Percentiles rank a stretch among this genome's conserved stretches.
Conservation (phyloP, 2,888 invertebrate species). For the Furcula furcula region DNA sequence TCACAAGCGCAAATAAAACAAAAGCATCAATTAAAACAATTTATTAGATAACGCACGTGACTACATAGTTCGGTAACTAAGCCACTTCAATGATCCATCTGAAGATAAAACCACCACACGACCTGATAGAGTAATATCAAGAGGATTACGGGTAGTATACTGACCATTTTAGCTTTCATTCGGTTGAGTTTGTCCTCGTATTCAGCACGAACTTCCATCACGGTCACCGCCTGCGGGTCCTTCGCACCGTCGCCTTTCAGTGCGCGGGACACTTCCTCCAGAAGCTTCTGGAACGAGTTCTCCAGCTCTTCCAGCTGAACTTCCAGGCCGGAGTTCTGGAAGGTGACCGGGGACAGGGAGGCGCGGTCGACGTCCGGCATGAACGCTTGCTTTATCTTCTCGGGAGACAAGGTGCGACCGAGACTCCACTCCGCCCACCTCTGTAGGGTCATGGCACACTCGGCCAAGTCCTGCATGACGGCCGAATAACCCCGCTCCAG, state of each 20-base stretch:
- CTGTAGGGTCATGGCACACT: conserved; percentile 62
- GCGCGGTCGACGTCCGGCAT: conserved; percentile 48
- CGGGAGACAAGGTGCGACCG: conserved; percentile 52
- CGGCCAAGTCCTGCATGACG: conserved; percentile 64
- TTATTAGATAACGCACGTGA: conserved; percentile 56
- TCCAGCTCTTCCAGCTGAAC: conserved; percentile 67
- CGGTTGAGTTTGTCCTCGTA: conserved; percentile 89
- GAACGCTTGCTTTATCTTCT: conserved; percentile 68
- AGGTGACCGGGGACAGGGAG: conserved; percentile 44
- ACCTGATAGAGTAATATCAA: conserved; percentile 74
- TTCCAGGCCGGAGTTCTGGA: conserved; percentile 63
- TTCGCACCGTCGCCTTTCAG: conserved; percentile 47
- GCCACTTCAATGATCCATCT: conserved; percentile 56
- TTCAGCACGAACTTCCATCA: conserved; percentile 83
- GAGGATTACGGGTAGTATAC: conserved; percentile 73
- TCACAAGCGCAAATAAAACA: conserved; percentile 57
- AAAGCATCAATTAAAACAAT: conserved; percentile 58
- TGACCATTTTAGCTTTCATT: conserved; percentile 92
- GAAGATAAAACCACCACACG: conserved; percentile 75
- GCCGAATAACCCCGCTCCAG: conserved; percentile 66
- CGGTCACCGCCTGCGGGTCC: conserved; percentile 50
- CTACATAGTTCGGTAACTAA: conserved; percentile 36
- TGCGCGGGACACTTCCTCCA: conserved; percentile 57
- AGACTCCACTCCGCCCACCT: conserved; percentile 68
- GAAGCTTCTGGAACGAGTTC: conserved; percentile 62